phyloP scores from a whole-genome alignment of 37 sponge, comb jelly and placozoan genomes.

The Geodia barretti region DNA sequence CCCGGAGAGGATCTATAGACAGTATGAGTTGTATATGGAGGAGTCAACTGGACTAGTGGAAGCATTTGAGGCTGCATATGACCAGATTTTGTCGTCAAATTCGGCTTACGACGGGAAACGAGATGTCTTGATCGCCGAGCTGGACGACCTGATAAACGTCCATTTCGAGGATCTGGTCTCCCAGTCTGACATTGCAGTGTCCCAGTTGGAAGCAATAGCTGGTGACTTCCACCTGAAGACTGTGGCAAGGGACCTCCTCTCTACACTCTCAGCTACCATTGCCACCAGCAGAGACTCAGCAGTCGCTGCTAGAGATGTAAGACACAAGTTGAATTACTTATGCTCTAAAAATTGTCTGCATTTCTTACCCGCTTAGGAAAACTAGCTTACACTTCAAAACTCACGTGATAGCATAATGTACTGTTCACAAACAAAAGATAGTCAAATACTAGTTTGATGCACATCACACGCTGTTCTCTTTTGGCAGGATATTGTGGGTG shows the following conservation, averaged over 20 bases:
- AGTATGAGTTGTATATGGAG: not conserved
- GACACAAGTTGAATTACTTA: not conserved
- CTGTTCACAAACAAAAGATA: not conserved
- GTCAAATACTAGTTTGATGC: too few species aligned
- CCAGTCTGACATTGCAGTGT: not conserved
- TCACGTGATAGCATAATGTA: not conserved
- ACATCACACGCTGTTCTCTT: not conserved
- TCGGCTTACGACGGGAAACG: not conserved
- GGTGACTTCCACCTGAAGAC: not conserved
- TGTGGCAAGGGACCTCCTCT: not conserved
- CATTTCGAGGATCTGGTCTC: not conserved
- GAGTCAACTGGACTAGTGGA: not conserved
- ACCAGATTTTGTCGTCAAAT: not conserved
- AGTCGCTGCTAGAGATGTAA: not conserved
- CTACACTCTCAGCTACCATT: not conserved
- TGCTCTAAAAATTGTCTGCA: not conserved
- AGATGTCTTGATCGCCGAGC: not conserved
- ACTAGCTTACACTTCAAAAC: not conserved
- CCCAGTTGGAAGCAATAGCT: not conserved
- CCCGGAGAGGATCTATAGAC: not conserved
- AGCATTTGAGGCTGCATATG: not conserved
- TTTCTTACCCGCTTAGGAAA: not conserved
- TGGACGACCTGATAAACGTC: not conserved
- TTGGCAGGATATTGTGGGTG: constrained; percentile 15
- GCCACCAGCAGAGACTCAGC: not conserved